Percentiles rank a stretch among this genome's conserved stretches.
These are phyloP conservation scores for Pyrochroa serraticornis DNA, from an alignment of 2,888 invertebrate species.

Conservation along the genomic window DNA sequence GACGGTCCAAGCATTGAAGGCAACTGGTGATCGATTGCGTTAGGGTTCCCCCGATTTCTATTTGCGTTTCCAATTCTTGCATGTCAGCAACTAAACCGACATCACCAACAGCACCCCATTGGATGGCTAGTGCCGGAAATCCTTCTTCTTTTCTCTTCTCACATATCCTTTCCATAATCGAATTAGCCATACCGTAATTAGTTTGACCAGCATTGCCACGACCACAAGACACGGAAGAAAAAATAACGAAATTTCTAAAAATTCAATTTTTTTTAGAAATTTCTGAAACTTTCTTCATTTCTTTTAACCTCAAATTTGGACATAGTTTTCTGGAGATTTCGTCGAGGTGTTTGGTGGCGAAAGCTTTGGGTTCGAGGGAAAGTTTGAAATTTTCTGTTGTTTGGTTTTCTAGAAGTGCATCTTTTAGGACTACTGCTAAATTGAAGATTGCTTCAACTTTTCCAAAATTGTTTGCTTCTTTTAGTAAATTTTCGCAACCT, in stretches of 20 bases:
- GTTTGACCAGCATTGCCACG: constrained; percentile 91
- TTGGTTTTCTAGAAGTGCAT: constrained; percentile 78
- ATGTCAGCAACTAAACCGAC: constrained; percentile 68
- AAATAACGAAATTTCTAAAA: constrained; percentile 79
- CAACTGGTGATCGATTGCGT: constrained; percentile 71
- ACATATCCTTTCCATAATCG: constrained; percentile 85
- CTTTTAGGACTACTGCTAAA: constrained; percentile 79
- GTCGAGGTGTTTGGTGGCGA: constrained; percentile 78
- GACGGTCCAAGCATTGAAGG: constrained; percentile 65
- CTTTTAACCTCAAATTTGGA: constrained; percentile 55
- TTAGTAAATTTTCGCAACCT: constrained; percentile 72
- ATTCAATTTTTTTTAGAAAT: neutral
- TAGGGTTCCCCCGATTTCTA: constrained; percentile 64
- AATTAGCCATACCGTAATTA: constrained; percentile 88
- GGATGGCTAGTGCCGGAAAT: constrained; percentile 80
- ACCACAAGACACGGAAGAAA: constrained; percentile 90
- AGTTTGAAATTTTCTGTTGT: constrained; percentile 69
- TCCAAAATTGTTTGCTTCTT: constrained; percentile 66
- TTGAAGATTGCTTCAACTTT: constrained; percentile 86
- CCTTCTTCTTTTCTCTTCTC: constrained; percentile 74
- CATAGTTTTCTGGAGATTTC: constrained; percentile 65
- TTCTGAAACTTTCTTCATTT: neutral
- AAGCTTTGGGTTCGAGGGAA: constrained; percentile 76
- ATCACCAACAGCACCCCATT: constrained; percentile 94
- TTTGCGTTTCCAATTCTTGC: constrained; percentile 52